These are phyloP conservation scores for Pseudotriccus pelzelni DNA, from an alignment of 2,797 vertebrate species.

Conservation along the genomic window DNA sequence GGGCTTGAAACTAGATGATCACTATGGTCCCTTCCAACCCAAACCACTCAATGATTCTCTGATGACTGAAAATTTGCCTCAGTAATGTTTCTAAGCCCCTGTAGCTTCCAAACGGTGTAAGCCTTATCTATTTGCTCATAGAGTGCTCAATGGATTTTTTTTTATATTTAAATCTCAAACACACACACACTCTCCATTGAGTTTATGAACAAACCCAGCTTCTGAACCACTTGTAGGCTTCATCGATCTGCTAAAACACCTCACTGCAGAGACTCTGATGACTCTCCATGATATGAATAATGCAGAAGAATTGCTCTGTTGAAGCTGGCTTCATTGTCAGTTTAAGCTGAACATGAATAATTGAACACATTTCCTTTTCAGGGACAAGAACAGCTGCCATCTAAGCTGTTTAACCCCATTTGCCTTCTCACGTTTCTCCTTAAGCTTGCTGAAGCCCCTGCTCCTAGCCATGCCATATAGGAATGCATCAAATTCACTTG, in stretches of 20 bases:
- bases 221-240: not conserved
- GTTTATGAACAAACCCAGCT: not conserved
- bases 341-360: constrained; percentile 69
- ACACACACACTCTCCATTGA: not conserved
- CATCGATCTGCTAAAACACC: constrained; percentile 16
- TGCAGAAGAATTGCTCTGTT: constrained; percentile 49
- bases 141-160: not conserved
- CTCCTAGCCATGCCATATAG: not conserved
- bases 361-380: constrained; percentile 65
- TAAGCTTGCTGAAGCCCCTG: not conserved
- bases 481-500: not conserved
- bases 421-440: constrained; percentile 44
- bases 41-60: not conserved
- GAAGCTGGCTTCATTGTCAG: constrained; percentile 49
- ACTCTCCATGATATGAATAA: constrained; percentile 47
- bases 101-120: not conserved
- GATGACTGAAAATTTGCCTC: not conserved
- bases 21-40: not conserved
- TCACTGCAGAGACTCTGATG: not conserved
- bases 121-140: not conserved
- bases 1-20: not conserved
- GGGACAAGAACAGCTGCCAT: constrained; percentile 57
- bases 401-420: constrained; percentile 61
- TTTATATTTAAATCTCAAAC: not conserved
- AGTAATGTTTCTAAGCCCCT: not conserved